Evolutionary conservation across 2,888 invertebrate genomes (phyloP).

Genomic region (Chalcosyrphus nemorum): DNA sequence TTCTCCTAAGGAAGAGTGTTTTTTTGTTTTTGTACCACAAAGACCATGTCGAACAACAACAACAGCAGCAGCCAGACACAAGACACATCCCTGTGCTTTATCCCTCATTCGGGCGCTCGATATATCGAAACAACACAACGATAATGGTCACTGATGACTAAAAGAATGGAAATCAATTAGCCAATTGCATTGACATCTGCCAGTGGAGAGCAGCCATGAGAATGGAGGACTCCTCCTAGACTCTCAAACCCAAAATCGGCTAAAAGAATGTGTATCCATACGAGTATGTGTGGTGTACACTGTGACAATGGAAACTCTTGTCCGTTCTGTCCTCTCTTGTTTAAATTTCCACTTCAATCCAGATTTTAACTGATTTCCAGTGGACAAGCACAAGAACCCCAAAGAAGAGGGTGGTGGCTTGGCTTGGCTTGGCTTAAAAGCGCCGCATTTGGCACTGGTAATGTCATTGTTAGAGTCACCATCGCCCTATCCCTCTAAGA

Average conservation of each 20-base stretch:
- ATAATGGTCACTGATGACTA: constrained; percentile 74
- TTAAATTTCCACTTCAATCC: constrained; percentile 66
- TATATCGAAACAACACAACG: constrained; percentile 56
- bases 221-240: background rate
- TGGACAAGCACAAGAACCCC: constrained; percentile 13
- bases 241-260: background rate
- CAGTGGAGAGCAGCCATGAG: background rate
- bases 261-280: constrained; percentile 3
- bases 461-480: constrained; percentile 54
- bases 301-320: constrained; percentile 50
- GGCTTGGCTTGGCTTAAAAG: constrained; percentile 40
- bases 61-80: constrained; percentile 16
- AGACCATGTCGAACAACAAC: constrained; percentile 18
- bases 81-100: constrained; percentile 25
- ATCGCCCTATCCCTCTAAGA: constrained; percentile 31
- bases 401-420: constrained; percentile 29
- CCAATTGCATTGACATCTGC: constrained; percentile 78
- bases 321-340: constrained; percentile 34
- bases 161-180: constrained; percentile 80
- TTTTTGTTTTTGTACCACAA: constrained; percentile 37
- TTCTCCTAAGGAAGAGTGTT: constrained; percentile 18
- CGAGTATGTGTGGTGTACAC: background rate
- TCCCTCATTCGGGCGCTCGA: constrained; percentile 75
- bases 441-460: constrained; percentile 67
- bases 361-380: constrained; percentile 64